Percentiles rank a stretch among this genome's conserved stretches.
Evolutionary conservation across 2,113 vertebrate species (phyloP).

Genomic region (Corvus hawaiiensis): DNA sequence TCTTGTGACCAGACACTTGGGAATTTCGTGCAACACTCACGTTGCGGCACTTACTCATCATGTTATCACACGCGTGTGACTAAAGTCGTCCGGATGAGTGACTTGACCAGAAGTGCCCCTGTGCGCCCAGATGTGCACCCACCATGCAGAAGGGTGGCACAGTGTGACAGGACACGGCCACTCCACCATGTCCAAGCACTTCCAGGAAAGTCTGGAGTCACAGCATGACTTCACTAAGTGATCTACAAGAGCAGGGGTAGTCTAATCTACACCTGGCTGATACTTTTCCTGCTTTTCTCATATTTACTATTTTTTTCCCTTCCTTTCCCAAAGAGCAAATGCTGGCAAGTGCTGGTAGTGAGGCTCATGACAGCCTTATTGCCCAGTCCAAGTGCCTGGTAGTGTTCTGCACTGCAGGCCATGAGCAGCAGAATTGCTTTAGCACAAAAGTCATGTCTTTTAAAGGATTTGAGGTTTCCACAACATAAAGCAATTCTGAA

Average conservation of each 20-base stretch:
- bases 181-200: not conserved
- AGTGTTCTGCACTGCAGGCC: accelerated
- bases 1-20: not conserved
- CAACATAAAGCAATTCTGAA: not conserved
- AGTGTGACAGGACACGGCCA: accelerated
- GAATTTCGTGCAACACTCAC: accelerated
- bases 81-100: not conserved
- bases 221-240: not conserved
- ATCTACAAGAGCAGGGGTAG: not conserved
- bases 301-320: not conserved
- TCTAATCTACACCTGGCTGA: not conserved
- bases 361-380: not conserved
- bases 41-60: not conserved
- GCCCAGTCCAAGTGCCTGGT: not conserved
- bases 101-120: not conserved
- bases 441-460: not conserved
- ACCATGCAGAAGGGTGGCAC: not conserved
- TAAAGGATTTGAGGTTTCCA: not conserved
- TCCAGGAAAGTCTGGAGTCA: not conserved
- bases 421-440: not conserved
- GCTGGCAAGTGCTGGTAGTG: not conserved
- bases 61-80: not conserved
- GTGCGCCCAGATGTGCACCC: no score
- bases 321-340: not conserved
- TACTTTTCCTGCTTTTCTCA: not conserved